Percentiles rank a stretch among this genome's conserved stretches.
These are phyloP conservation scores for Lasioglossum pauxillum DNA, from an alignment of 2,888 invertebrate species.

Conservation along the genomic window DNA sequence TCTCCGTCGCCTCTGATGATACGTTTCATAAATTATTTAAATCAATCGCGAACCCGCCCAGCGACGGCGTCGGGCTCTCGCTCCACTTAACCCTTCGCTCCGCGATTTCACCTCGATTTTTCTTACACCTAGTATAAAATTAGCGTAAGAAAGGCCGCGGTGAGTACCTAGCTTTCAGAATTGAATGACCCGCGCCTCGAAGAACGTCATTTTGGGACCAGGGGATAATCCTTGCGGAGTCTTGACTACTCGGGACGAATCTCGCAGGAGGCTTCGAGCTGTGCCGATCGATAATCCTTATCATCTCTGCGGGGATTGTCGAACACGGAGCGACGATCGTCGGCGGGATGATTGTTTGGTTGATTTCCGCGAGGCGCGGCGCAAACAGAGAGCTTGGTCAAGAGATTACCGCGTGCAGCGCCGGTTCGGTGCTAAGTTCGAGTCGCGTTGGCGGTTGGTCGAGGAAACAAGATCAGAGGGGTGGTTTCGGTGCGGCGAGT, in stretches of 20 bases:
- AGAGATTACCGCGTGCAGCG: conserved; percentile 43
- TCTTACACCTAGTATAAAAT: neutral
- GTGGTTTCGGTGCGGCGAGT: conserved; percentile 64
- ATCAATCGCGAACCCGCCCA: conserved; percentile 30
- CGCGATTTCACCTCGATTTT: neutral
- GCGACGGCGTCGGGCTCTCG: neutral
- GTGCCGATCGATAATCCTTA: neutral
- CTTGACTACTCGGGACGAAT: neutral
- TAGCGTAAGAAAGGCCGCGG: too few species aligned
- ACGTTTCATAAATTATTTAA: conserved; percentile 47
- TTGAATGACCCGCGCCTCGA: neutral
- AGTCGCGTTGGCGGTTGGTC: conserved; percentile 51
- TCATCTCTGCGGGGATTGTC: neutral
- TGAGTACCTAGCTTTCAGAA: neutral
- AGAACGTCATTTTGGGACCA: neutral
- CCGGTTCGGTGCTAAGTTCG: conserved; percentile 40
- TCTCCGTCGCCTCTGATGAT: neutral
- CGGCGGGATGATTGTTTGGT: neutral
- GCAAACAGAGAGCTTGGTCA: conserved; percentile 40
- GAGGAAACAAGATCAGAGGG: conserved; percentile 54
- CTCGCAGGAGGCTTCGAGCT: neutral
- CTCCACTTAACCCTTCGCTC: neutral
- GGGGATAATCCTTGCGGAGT: neutral
- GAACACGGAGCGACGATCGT: neutral
- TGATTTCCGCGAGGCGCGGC: conserved; percentile 30